phyloP scores from a whole-genome alignment of 2,113 vertebrate species.

The Spheniscus mendiculus region DNA sequence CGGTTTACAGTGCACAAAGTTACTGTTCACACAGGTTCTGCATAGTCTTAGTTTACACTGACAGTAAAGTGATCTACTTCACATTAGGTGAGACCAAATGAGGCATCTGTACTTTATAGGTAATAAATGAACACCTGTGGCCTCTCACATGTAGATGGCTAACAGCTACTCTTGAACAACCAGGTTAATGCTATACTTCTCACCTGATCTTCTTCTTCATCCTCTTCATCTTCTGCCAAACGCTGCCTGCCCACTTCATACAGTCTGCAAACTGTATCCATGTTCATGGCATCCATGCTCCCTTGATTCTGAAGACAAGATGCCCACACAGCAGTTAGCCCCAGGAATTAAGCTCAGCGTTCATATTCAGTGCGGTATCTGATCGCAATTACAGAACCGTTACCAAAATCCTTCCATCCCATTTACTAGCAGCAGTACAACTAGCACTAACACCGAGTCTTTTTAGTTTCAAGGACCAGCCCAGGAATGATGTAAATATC shows the following conservation, averaged over 20 bases:
- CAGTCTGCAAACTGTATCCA: conserved; percentile 96
- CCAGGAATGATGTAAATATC: background rate
- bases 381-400: background rate
- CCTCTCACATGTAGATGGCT: background rate
- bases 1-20: background rate
- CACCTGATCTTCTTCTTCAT: conserved; percentile 98
- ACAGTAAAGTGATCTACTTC: background rate
- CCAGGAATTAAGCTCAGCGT: background rate
- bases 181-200: conserved; percentile 1
- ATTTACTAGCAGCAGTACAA: background rate
- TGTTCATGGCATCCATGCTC: conserved; percentile 92
- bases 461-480: background rate
- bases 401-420: background rate
- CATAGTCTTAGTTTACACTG: background rate
- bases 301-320: conserved; percentile 86
- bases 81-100: background rate
- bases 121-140: background rate
- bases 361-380: background rate
- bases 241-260: conserved; percentile 97
- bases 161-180: background rate
- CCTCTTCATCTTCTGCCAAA: conserved; percentile 96
- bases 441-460: background rate
- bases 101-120: background rate
- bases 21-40: background rate
- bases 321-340: background rate